Conservation (phyloP, 2,797 vertebrate species). For the Cynodonichthys magdalenae region DNA sequence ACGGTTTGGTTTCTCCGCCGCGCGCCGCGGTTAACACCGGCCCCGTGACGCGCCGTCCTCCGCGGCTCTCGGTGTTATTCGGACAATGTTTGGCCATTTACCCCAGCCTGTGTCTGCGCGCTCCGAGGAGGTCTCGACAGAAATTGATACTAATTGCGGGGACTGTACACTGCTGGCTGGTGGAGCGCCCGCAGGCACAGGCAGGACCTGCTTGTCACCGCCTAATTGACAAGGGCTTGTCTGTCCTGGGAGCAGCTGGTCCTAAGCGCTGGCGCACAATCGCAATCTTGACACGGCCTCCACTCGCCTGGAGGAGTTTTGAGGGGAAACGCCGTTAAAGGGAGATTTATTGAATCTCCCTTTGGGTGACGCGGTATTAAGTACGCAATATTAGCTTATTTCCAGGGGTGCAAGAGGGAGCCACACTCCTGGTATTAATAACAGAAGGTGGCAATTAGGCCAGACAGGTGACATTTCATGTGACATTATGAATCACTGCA, state of each 20-base stretch:
- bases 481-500: constrained; percentile 76
- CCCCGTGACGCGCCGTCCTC: constrained; percentile 78
- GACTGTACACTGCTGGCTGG: constrained; percentile 92
- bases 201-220: constrained; percentile 95
- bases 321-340: constrained; percentile 94
- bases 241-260: constrained; percentile 99
- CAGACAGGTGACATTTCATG: constrained; percentile 88
- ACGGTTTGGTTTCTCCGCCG: constrained; percentile 46
- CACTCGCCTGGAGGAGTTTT: constrained; percentile 91
- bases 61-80: constrained; percentile 60
- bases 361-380: constrained; percentile 91
- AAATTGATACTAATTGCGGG: constrained; percentile 98
- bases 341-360: constrained; percentile 98
- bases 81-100: constrained; percentile 78
- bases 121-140: constrained; percentile 93
- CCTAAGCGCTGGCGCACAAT: constrained; percentile 94
- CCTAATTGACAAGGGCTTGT: constrained; percentile 99
- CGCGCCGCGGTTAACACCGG: constrained; percentile 59
- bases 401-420: constrained; percentile 79
- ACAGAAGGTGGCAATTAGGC: constrained; percentile 84
- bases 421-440: constrained; percentile 87
- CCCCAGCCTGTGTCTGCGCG: constrained; percentile 83
- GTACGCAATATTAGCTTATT: constrained; percentile 86
- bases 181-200: constrained; percentile 88
- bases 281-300: constrained; percentile 95